Conservation (phyloP, 1,140 invertebrate genomes). For the Drosophila ohnishii region DNA sequence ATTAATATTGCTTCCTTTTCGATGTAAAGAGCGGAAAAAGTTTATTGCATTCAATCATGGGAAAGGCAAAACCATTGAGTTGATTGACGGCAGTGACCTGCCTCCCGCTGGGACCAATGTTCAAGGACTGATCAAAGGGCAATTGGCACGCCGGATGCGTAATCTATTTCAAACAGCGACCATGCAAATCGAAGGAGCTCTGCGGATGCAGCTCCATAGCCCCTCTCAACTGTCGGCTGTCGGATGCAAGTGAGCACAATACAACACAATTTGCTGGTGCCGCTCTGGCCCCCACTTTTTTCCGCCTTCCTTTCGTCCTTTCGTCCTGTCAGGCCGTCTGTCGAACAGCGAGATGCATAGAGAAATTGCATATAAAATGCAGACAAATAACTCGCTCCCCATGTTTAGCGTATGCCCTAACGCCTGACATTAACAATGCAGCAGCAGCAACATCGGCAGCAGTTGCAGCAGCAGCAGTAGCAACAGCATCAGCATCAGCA, state of each 20-base stretch:
- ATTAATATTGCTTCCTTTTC: slow-evolving; percentile 49
- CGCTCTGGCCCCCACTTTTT: slow-evolving; percentile 16
- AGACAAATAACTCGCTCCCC: slow-evolving; percentile 68
- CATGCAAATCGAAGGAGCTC: slow-evolving; percentile 67
- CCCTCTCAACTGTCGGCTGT: slow-evolving; percentile 62
- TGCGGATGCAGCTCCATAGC: slow-evolving; percentile 15
- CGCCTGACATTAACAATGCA: slow-evolving; percentile 75
- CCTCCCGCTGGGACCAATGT: slow-evolving; percentile 46
- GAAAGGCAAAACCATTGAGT: slow-evolving; percentile 45
- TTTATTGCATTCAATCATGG: slow-evolving; percentile 62
- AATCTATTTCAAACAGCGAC: slow-evolving; percentile 70
- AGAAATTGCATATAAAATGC: slow-evolving; percentile 77
- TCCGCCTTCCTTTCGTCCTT: slow-evolving; percentile 23
- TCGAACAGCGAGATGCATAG: slow-evolving; percentile 56
- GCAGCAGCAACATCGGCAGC: slow-evolving; percentile 7
- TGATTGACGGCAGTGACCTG: slow-evolving; percentile 62
- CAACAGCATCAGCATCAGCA: slow-evolving; percentile 25
- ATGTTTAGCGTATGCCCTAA: slow-evolving; percentile 58
- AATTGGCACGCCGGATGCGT: slow-evolving; percentile 76
- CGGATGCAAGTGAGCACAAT: slow-evolving; percentile 60
- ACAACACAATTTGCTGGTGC: slow-evolving; percentile 76
- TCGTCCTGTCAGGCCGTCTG: slow-evolving; percentile 56
- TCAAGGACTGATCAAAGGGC: slow-evolving; percentile 44
- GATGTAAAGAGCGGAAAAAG: slow-evolving; percentile 20
- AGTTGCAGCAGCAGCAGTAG: not conserved